Percentiles rank a stretch among this genome's conserved stretches.
These are phyloP conservation scores for Cremastobaeus sp. DNA, from an alignment of 2,888 invertebrate genomes.

Conservation along the genomic window DNA sequence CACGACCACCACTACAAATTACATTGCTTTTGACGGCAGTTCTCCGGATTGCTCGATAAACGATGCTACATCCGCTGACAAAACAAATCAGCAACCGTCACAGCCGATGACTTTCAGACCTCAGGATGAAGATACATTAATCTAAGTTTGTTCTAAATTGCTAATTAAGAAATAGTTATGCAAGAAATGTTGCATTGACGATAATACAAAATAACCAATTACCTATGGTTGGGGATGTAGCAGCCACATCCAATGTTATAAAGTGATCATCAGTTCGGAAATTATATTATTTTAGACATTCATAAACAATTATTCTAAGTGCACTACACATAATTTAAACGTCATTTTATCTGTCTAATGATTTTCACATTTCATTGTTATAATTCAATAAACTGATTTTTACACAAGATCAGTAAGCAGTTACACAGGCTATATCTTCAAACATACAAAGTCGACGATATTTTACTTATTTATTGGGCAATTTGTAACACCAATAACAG, in stretches of 20 bases:
- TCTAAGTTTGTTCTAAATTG: constrained; percentile 79
- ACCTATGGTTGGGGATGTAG: background rate
- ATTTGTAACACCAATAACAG: too few relatives aligned
- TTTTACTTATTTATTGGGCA: too few relatives aligned
- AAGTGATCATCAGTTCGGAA: too few relatives aligned
- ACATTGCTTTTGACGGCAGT: constrained; percentile 80
- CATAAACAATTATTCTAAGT: too few relatives aligned
- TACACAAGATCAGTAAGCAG: too few relatives aligned
- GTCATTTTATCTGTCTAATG: too few relatives aligned
- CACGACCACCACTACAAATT: constrained; percentile 77
- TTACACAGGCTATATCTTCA: too few relatives aligned
- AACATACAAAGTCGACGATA: too few relatives aligned
- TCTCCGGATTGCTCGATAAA: constrained; percentile 83
- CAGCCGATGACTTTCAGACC: constrained; percentile 87
- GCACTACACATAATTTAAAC: too few relatives aligned
- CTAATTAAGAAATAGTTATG: constrained; percentile 39
- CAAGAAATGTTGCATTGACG: constrained; percentile 16
- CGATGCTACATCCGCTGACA: constrained; percentile 81
- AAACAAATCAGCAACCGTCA: constrained; percentile 81
- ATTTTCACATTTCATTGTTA: too few relatives aligned
- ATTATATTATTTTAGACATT: too few relatives aligned
- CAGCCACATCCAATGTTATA: background rate
- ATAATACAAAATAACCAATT: constrained; percentile 3
- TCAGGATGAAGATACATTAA: constrained; percentile 91
- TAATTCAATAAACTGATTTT: too few relatives aligned